A percentile compares a stretch with the other conserved stretches of the same genome.
Conservation (phyloP, 2,797 vertebrate genomes). For the Pseudochromis fuscus region DNA sequence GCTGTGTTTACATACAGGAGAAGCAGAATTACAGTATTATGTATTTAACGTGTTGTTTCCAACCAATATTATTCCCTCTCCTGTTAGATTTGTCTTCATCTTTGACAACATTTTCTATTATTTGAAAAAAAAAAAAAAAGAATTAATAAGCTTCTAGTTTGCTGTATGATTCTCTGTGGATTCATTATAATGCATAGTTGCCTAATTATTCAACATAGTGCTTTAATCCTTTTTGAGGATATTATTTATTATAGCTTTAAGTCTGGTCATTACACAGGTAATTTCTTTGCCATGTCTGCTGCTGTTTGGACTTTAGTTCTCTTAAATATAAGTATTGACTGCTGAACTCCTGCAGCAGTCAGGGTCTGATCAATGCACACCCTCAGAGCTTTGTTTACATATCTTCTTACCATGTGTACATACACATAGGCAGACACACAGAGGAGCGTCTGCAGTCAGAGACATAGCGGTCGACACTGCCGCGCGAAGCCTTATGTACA, state of each 20-base stretch:
- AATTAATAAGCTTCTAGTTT: neutral
- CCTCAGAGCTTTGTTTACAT: conserved; percentile 42
- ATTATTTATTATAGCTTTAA: neutral
- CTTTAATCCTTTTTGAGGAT: neutral
- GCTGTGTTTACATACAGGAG: neutral
- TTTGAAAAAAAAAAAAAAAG: neutral
- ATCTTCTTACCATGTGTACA: conserved; percentile 33
- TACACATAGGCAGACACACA: conserved; percentile 1
- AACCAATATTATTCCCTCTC: neutral
- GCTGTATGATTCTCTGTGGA: neutral
- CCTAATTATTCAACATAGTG: conserved; percentile 2
- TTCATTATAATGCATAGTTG: neutral
- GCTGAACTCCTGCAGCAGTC: conserved; percentile 12
- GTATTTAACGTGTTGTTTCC: neutral
- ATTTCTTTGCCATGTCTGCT: conserved; percentile 3
- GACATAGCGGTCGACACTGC: conserved; percentile 23
- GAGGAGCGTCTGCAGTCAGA: conserved; percentile 23
- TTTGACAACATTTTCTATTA: neutral
- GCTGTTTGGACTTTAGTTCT: conserved; percentile 2
- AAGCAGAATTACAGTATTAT: neutral
- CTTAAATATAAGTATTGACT: conserved; percentile 18
- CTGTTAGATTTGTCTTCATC: neutral
- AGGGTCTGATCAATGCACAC: conserved; percentile 4
- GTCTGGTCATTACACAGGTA: neutral
- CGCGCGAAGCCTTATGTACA: conserved; percentile 26